Evolutionary conservation across 92 coral and sea anemone genomes (phyloP).

Genomic region (Zoanthus gigantus): DNA sequence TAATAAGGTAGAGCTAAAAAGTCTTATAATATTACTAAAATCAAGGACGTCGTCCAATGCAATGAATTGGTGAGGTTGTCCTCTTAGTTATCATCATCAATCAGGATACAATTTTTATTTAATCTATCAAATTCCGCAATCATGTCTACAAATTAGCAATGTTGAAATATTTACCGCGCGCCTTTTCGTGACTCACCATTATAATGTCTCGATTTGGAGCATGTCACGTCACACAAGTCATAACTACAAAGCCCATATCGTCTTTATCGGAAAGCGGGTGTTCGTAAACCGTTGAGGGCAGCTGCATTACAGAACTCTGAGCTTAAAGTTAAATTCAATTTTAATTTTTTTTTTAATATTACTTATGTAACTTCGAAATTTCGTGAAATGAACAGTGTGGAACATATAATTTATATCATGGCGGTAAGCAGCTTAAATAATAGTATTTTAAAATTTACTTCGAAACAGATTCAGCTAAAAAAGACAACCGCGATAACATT

Average conservation of each 20-base stretch:
- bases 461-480: background rate
- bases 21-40: background rate
- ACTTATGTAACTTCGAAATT: background rate
- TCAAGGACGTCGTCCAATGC: background rate
- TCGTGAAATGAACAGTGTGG: constrained; percentile 2
- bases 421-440: background rate
- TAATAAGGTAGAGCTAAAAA: background rate
- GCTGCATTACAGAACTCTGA: background rate
- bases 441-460: background rate
- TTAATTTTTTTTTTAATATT: background rate
- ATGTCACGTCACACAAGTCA: background rate
- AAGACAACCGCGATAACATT: background rate
- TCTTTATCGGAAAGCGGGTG: background rate
- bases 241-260: background rate
- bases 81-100: background rate
- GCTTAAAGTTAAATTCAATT: background rate
- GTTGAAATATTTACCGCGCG: background rate
- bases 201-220: background rate
- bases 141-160: background rate
- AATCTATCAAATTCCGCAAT: background rate
- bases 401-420: background rate
- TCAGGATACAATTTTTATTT: background rate
- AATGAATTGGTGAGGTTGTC: constrained; percentile 13
- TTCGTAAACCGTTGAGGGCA: background rate
- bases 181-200: background rate